Evolutionary conservation across 2,113 vertebrate species (phyloP).

Genomic region (Hyperopisus bebe): DNA sequence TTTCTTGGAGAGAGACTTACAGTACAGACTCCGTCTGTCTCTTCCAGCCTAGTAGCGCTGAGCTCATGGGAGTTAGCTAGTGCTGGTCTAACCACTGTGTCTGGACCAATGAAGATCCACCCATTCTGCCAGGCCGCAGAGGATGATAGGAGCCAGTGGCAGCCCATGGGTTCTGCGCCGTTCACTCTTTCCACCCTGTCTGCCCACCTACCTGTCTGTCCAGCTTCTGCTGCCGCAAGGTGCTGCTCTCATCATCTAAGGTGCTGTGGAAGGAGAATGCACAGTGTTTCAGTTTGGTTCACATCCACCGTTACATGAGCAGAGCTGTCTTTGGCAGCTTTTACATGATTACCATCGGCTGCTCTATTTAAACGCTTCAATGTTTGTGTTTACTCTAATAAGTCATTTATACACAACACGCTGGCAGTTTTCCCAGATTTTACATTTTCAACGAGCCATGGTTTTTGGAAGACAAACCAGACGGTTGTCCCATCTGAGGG

Average conservation of each 20-base stretch:
- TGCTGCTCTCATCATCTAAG: constrained; percentile 94
- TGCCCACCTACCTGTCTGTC: constrained; percentile 81
- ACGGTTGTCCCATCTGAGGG: background rate
- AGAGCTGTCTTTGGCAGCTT: background rate
- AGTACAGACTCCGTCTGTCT: background rate
- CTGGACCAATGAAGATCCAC: background rate
- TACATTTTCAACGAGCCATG: background rate
- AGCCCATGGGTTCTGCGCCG: background rate
- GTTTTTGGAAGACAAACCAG: background rate
- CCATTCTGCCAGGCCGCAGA: background rate
- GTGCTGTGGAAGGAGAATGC: constrained; percentile 63
- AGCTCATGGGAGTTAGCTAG: too few relatives aligned
- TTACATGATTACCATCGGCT: background rate
- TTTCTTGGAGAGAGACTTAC: background rate
- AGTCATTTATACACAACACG: background rate
- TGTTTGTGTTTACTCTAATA: background rate
- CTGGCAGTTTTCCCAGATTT: background rate
- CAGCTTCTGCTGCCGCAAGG: constrained; percentile 92
- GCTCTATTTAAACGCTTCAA: background rate
- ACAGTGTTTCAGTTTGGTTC: background rate
- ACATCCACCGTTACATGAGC: background rate
- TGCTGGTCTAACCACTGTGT: background rate
- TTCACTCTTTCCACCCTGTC: background rate
- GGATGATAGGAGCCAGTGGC: background rate
- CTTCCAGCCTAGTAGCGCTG: background rate